Percentiles rank a stretch among this genome's conserved stretches.
phyloP scores from a whole-genome alignment of 2,888 invertebrate species.

The Cheilosia grossa region DNA sequence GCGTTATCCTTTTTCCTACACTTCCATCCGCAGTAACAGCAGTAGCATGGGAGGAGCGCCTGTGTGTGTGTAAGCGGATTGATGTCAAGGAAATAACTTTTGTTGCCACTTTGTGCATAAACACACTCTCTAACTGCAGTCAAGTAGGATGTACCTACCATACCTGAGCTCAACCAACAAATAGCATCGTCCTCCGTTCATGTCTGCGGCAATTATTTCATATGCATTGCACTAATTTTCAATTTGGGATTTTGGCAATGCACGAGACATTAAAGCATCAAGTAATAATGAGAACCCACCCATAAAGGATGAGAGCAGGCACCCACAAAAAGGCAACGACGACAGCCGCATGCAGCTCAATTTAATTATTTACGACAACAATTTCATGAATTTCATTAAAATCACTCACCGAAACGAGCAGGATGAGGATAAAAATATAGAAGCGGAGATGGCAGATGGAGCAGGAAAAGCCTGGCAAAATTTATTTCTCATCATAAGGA shows the following conservation, averaged over 20 bases:
- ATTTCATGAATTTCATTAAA: slow-evolving; percentile 81
- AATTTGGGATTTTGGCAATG: slow-evolving; percentile 61
- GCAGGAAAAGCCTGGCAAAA: slow-evolving; percentile 48
- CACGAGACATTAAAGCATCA: slow-evolving; percentile 51
- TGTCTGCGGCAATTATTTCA: slow-evolving; percentile 51
- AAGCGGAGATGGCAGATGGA: neutral
- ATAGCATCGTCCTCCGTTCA: neutral
- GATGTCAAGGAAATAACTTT: slow-evolving; percentile 42
- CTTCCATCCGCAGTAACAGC: neutral
- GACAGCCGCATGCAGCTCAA: slow-evolving; percentile 74
- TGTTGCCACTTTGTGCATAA: slow-evolving; percentile 14
- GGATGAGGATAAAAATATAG: slow-evolving; percentile 22
- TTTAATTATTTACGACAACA: slow-evolving; percentile 81
- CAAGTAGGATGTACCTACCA: neutral
- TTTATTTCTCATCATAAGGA: slow-evolving; percentile 73
- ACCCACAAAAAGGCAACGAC: slow-evolving; percentile 23
- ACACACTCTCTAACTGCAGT: slow-evolving; percentile 3
- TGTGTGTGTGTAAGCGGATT: neutral
- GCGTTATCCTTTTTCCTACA: slow-evolving; percentile 59
- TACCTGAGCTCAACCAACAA: neutral
- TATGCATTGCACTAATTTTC: slow-evolving; percentile 65
- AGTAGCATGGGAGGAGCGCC: neutral
- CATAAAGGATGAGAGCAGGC: slow-evolving; percentile 8
- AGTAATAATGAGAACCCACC: slow-evolving; percentile 46
- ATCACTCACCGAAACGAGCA: slow-evolving; percentile 76